Conservation (phyloP, 2,888 invertebrate species). For the Drosophila anceps region DNA sequence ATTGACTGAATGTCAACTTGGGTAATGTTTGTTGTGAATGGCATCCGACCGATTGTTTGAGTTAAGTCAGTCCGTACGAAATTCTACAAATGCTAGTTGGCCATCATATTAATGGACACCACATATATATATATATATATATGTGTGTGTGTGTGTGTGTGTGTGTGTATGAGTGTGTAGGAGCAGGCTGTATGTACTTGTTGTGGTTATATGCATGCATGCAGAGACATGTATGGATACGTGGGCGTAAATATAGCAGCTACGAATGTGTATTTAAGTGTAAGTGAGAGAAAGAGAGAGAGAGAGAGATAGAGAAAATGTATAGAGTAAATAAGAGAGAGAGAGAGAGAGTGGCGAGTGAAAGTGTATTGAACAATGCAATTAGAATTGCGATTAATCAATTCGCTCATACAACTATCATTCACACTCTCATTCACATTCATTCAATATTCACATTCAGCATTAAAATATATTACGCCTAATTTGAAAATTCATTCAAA, state of each 20-base stretch:
- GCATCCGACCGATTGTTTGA: conserved; percentile 21
- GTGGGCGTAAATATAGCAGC: conserved; percentile 16
- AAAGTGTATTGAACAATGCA: conserved; percentile 34
- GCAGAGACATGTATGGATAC: conserved; percentile 3
- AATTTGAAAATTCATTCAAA: background rate
- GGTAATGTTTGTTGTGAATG: conserved; percentile 44
- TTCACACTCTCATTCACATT: conserved; percentile 8
- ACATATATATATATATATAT: conserved; percentile 7
- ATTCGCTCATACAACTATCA: conserved; percentile 27
- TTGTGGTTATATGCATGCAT: conserved; percentile 10
- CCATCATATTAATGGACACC: conserved; percentile 60
- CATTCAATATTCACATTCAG: background rate
- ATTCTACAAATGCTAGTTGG: conserved; percentile 46
- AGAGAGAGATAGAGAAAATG: background rate
- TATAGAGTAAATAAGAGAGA: background rate
- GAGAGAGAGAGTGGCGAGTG: background rate
- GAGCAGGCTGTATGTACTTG: background rate
- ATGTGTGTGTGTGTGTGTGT: conserved; percentile 5
- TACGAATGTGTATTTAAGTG: background rate
- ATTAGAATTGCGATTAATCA: conserved; percentile 52
- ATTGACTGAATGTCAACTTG: conserved; percentile 46
- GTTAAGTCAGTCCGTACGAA: conserved; percentile 17
- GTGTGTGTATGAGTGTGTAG: background rate
- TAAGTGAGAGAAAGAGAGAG: background rate
- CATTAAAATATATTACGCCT: background rate